Percentiles rank a stretch among this genome's conserved stretches.
These are phyloP conservation scores for Cataglyphis hispanica DNA, from an alignment of 1,140 invertebrate species.

Conservation along the genomic window DNA sequence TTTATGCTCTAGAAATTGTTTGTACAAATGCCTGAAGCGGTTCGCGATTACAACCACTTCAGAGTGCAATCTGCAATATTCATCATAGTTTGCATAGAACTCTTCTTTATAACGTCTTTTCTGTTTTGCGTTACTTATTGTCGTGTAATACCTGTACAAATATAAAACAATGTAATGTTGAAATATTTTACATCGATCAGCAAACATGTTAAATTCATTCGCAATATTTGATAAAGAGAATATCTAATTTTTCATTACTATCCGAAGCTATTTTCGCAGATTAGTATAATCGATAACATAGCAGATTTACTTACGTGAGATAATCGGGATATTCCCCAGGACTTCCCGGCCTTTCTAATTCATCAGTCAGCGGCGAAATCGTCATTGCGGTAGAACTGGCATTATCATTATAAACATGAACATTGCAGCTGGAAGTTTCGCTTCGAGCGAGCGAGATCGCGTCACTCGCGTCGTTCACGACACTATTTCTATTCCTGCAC, in stretches of 20 bases:
- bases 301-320: slow-evolving; percentile 85
- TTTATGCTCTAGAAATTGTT: slow-evolving; percentile 88
- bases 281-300: not conserved
- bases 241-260: not conserved
- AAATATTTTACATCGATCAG: not conserved
- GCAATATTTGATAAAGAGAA: not conserved
- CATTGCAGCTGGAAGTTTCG: slow-evolving; percentile 19
- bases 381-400: slow-evolving; percentile 46
- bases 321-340: slow-evolving; percentile 86
- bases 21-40: slow-evolving; percentile 92
- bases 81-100: slow-evolving; percentile 94
- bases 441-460: not conserved
- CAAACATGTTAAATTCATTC: not conserved
- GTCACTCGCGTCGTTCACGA: not conserved
- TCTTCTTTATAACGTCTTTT: slow-evolving; percentile 94
- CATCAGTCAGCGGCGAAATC: slow-evolving; percentile 21
- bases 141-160: slow-evolving; percentile 91
- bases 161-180: not conserved
- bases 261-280: not conserved
- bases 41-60: slow-evolving; percentile 92
- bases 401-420: slow-evolving; percentile 30
- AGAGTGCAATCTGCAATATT: slow-evolving; percentile 92
- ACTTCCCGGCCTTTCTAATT: slow-evolving; percentile 57
- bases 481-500: slow-evolving; percentile 52
- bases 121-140: slow-evolving; percentile 92